A percentile compares a stretch with the other conserved stretches of the same genome.
phyloP scores from a whole-genome alignment of 2,888 invertebrate genomes.

The Parnassius mnemosyne region DNA sequence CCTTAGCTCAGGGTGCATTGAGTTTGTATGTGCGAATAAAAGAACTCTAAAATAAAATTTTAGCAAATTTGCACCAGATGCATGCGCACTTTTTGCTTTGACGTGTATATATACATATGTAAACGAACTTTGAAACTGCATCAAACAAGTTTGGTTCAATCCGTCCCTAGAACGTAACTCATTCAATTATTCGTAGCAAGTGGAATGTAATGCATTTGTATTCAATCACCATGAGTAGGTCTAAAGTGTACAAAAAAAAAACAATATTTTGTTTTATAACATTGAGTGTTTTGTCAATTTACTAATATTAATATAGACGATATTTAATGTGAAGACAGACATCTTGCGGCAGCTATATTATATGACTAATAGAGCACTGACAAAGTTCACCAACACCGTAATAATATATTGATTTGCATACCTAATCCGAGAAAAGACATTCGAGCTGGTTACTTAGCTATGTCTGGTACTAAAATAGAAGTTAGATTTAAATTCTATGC shows the following conservation, averaged over 20 bases:
- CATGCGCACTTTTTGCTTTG: not conserved
- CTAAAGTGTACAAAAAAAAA: constrained; percentile 3
- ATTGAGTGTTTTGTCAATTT: not conserved
- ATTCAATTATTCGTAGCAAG: constrained; percentile 22
- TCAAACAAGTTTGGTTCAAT: constrained; percentile 55
- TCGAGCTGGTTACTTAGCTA: too few species aligned
- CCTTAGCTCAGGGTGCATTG: not conserved
- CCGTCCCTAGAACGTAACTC: constrained; percentile 64
- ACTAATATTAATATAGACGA: not conserved
- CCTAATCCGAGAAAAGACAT: too few species aligned
- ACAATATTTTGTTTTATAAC: not conserved
- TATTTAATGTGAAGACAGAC: too few species aligned
- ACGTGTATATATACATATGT: constrained; percentile 34
- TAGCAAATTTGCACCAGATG: not conserved
- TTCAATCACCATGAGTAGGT: not conserved
- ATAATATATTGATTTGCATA: too few species aligned
- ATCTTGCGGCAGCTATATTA: too few species aligned
- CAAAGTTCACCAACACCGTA: too few species aligned
- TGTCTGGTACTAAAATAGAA: too few species aligned
- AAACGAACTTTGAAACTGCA: constrained; percentile 36
- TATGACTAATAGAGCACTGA: too few species aligned
- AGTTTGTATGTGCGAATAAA: not conserved
- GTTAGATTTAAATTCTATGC: too few species aligned
- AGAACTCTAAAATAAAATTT: not conserved
- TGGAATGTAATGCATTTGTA: constrained; percentile 16